Evolutionary conservation across 1,140 invertebrate species (phyloP), one percentile per base, ranked within the genome.

Genomic region (Dendroctonus valens): DNA sequence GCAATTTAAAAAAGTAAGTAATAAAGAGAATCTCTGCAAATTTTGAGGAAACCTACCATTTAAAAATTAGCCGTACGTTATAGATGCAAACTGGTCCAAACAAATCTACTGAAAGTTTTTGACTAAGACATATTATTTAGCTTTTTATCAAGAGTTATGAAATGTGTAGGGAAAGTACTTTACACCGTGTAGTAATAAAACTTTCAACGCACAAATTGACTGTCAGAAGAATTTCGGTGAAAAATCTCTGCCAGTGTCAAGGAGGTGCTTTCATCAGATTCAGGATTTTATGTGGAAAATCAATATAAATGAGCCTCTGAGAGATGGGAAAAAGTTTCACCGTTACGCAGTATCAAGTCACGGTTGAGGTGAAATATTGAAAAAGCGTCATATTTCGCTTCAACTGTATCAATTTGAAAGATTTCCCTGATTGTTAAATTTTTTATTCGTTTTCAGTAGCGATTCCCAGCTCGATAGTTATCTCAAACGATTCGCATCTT

Each of bases 181-280:
- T 49, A 59, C 44, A 59, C 41, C 58, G 58, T 59, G 58, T 59
- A 15, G 58, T 59, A 59, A 59, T 59, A 59, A 59, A 59, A 59
- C 58, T 59, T 59, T 59, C 44, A 37, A 59, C 58, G 26, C 42
- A 39, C 58, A 59, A 59, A 59, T 59, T 59, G 58, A 59, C 44
- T 59, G 58, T 59, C 58, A 37, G 58, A 59, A 59, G 41, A 59
- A 59, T 59, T 59, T 49, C 44, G 8, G 14, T 59, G 58, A 59
- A 59, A 59, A 59, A 59, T 59, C 58, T 44, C 44, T n/a, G 38
- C 58, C 11, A 59, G 50, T 49, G 58, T 8, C 58, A 58, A 38
- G 12, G 11, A 49, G 58, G 44, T 49, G 58, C 58, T 59, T 59
- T 59, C 41, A n/a, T 39, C 11, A 9, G 39, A 7, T 44, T 49